Evolutionary conservation across 2,113 vertebrate genomes (phyloP).

Genomic region (Phainopepla nitens): DNA sequence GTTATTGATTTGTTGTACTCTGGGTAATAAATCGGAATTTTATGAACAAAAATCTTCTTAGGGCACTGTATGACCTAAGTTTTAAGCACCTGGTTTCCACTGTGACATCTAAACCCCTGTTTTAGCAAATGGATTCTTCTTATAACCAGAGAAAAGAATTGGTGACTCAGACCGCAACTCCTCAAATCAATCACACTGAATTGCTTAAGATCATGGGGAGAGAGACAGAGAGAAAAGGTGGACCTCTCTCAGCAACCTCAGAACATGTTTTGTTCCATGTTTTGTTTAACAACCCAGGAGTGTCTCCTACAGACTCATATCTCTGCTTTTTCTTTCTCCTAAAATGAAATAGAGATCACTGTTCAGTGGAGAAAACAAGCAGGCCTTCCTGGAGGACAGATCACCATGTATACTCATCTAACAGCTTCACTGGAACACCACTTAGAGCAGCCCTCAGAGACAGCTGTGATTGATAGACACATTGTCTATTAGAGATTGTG

Average conservation of each 20-base stretch:
- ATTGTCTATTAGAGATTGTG: background rate
- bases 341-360: conserved; percentile 1
- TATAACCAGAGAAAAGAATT: background rate
- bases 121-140: background rate
- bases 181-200: background rate
- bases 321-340: background rate
- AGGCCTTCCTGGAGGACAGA: background rate
- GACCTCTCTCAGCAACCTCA: background rate
- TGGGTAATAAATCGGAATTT: background rate
- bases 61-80: background rate
- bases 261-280: accelerated
- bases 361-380: background rate
- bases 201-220: background rate
- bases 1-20: background rate
- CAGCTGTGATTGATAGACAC: conserved; percentile 23
- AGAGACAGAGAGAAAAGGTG: background rate
- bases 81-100: background rate
- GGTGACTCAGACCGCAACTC: background rate
- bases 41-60: background rate
- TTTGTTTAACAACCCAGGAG: background rate
- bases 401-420: background rate
- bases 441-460: conserved; percentile 3
- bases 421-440: background rate
- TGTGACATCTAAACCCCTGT: background rate
- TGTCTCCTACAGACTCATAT: background rate